These are phyloP conservation scores for Gobiocypris rarus DNA, from an alignment of 2,113 vertebrate species.

Conservation along the genomic window DNA sequence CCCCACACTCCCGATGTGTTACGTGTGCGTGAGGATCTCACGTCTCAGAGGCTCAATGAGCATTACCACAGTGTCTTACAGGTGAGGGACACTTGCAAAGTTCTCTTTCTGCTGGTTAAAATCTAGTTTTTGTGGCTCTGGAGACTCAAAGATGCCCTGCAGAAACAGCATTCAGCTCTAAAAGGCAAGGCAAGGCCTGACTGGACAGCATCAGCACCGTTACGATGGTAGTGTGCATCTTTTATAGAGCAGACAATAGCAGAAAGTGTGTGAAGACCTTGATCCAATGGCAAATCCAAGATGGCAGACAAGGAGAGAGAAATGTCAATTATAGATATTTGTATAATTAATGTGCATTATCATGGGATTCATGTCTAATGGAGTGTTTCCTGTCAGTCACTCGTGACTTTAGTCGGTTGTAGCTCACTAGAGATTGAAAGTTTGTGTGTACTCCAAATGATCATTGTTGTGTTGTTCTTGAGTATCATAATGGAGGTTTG, in stretches of 20 bases:
- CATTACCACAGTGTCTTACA: neutral
- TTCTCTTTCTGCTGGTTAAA: neutral
- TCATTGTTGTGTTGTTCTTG: too few species aligned
- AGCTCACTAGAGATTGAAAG: too few species aligned
- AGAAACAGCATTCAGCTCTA: neutral
- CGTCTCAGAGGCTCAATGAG: neutral
- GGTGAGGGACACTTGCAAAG: neutral
- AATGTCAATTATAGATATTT: neutral
- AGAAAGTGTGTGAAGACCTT: too few species aligned
- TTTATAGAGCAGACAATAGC: neutral
- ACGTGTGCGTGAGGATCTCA: neutral
- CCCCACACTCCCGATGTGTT: neutral
- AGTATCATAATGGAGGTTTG: too few species aligned
- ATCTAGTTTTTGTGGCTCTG: neutral
- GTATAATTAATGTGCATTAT: neutral
- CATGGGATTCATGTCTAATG: too few species aligned
- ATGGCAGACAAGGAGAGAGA: neutral
- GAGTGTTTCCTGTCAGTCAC: too few species aligned
- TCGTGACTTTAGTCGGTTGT: too few species aligned
- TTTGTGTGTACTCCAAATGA: too few species aligned
- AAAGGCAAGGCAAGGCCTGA: neutral
- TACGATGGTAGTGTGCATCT: too few species aligned
- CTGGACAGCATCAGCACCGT: neutral
- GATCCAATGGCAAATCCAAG: neutral
- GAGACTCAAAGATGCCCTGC: neutral